Percentiles rank a stretch among this genome's conserved stretches.
Conservation (phyloP, 1,140 invertebrate species). For the Ectropis grisescens region DNA sequence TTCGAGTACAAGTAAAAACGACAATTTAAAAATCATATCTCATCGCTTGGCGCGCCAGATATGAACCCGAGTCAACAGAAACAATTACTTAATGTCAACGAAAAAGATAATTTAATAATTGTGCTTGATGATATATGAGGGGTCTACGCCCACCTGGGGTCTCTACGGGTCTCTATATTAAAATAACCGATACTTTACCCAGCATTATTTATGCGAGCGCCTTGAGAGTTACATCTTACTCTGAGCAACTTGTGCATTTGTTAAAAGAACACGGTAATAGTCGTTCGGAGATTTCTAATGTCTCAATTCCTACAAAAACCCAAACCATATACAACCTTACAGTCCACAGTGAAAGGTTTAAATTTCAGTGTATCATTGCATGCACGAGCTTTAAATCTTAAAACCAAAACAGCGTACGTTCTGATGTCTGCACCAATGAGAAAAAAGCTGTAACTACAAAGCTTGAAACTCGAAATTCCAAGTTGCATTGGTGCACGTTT, state of each 20-base stretch:
- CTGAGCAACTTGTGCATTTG: constrained; percentile 54
- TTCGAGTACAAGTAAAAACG: constrained; percentile 34
- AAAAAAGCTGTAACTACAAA: constrained; percentile 17
- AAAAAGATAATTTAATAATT: constrained; percentile 70
- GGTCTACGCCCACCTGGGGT: constrained; percentile 57
- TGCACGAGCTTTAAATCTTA: constrained; percentile 30
- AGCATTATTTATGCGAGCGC: constrained; percentile 58
- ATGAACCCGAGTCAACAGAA: constrained; percentile 38
- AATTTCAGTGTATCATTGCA: constrained; percentile 18
- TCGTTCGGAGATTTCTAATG: constrained; percentile 63
- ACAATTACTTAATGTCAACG: constrained; percentile 69
- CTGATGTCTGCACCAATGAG: constrained; percentile 7
- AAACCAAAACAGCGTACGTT: constrained; percentile 26
- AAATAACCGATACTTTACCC: constrained; percentile 55
- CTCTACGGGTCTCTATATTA: constrained; percentile 44
- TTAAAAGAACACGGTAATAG: constrained; percentile 67
- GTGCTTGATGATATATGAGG: constrained; percentile 57
- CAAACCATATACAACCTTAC: constrained; percentile 27
- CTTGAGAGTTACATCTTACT: constrained; percentile 63
- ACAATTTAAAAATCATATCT: constrained; percentile 49
- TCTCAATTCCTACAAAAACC: constrained; percentile 48
- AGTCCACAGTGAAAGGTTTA: constrained; percentile 4
- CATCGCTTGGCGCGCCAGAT: constrained; percentile 37
- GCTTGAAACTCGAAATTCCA: background rate
- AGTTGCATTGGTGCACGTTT: constrained; percentile 18